A percentile compares a stretch with the other conserved stretches of the same genome.
Evolutionary conservation across 2,797 vertebrate genomes (phyloP).

Genomic region (Ibycter americanus): DNA sequence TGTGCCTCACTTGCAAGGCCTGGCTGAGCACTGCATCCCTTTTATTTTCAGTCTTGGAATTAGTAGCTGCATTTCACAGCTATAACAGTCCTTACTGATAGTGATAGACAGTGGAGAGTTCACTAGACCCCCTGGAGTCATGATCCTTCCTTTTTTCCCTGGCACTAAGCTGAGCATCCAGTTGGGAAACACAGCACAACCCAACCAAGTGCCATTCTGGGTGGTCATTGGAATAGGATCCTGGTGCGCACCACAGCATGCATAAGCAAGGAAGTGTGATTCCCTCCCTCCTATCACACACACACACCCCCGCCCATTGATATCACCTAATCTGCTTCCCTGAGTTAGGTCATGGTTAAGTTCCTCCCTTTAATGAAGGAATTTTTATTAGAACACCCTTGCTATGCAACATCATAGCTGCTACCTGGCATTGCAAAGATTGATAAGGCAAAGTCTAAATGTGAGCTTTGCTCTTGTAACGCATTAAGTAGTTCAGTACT

Average conservation of each 20-base stretch:
- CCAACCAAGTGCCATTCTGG: not conserved
- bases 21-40: not conserved
- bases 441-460: not conserved
- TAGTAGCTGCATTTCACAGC: not conserved
- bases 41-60: not conserved
- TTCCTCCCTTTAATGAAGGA: not conserved
- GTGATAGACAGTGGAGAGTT: fast-evolving
- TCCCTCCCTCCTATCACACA: no score
- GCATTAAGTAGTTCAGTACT: not conserved
- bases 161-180: not conserved
- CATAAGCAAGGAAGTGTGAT: not conserved
- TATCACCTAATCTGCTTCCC: not conserved
- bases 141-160: not conserved
- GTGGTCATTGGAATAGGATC: not conserved
- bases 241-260: no score
- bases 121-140: not conserved
- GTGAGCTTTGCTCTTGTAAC: not conserved
- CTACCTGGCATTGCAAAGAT: not conserved
- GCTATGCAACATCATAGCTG: not conserved
- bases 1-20: not conserved
- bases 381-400: not conserved
- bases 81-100: not conserved
- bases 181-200: not conserved
- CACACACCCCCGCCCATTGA: not conserved
- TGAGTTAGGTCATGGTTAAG: not conserved